These are phyloP conservation scores for Pteropus rufus DNA, from an alignment of 2,797 vertebrate genomes.

Conservation along the genomic window DNA sequence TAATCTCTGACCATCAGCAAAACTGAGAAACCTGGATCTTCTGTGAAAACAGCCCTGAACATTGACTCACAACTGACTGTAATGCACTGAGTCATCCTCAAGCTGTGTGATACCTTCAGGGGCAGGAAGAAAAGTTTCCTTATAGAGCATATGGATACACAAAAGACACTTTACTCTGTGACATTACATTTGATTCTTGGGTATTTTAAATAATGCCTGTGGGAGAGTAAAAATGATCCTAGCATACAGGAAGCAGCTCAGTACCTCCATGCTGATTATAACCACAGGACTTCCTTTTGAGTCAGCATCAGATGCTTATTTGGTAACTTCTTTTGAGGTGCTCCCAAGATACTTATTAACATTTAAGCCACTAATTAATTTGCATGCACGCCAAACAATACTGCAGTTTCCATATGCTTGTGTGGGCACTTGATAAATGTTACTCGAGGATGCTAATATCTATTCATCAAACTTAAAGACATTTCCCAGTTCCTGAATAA, in stretches of 20 bases:
- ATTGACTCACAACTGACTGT: not conserved
- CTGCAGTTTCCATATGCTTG: not conserved
- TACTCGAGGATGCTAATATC: not conserved
- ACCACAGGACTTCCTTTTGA: not conserved
- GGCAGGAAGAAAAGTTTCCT: not conserved
- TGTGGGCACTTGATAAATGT: not conserved
- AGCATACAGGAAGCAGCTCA: not conserved
- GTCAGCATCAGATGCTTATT: not conserved
- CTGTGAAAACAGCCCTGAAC: not conserved
- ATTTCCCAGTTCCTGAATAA: not conserved
- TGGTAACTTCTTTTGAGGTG: not conserved
- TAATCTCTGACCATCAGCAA: not conserved
- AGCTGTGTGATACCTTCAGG: not conserved
- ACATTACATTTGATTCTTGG: not conserved
- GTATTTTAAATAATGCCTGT: not conserved
- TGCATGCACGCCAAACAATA: not conserved
- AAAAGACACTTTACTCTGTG: not conserved
- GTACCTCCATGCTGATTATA: not conserved
- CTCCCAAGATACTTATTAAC: not conserved
- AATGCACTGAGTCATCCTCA: not conserved
- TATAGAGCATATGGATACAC: not conserved
- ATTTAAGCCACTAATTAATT: slow-evolving; percentile 41
- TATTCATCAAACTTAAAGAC: slow-evolving; percentile 25
- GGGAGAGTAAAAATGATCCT: not conserved
- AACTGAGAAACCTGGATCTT: not conserved